Base-by-base conservation (phyloP, 1,140 invertebrate genomes). In the Polyergus mexicanus region DNA sequence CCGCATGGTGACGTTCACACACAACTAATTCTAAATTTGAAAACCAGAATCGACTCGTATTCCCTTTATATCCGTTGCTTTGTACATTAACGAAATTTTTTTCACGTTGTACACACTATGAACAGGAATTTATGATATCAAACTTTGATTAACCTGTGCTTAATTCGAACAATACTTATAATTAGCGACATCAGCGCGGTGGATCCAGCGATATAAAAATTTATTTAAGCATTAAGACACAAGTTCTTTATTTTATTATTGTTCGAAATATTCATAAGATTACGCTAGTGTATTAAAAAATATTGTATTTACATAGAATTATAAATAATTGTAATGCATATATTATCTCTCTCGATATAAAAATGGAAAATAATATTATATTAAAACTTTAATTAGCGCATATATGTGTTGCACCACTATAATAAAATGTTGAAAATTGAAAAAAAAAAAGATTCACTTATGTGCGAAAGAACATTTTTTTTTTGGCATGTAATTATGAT, bases 361-460 rank as follows among this genome's bases (percentile, higher is more conserved):
- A 51, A 25, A 71, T 71, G 10, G 2, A 51, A 71, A 28, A 71
- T 54, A 54, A 54, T 19, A 54, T 54, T 35, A 71, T 71, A 71
- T 54, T 71, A 2, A 54, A 35, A 35, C 10, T 54, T 71, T 54
- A 54, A 71, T 3, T 69, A 28, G 41, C 4, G 3, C 16, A 5
- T 0, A 4, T 5, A 5, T 0, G 13, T 5, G 16, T 19, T 47
- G 41, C 47, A 28, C 35, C 47, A 51, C 1, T 32, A 3, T 54
- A 25, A 71, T 54, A 28, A 71, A 71, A 54, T 54, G 35, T 54
- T 71, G 19, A 35, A 54, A 71, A 71, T 71, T 51, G n/a, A 71
- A 10, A 71, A 71, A 54, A 71, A 10, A 71, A 54, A 0, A 51
- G 16, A 71, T 13, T 22, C 2, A 28, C 19, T 8, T 69, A 71